Percentiles rank a stretch among this genome's conserved stretches.
Conservation (phyloP, 1,140 invertebrate species). For the Cotesia glomerata region DNA sequence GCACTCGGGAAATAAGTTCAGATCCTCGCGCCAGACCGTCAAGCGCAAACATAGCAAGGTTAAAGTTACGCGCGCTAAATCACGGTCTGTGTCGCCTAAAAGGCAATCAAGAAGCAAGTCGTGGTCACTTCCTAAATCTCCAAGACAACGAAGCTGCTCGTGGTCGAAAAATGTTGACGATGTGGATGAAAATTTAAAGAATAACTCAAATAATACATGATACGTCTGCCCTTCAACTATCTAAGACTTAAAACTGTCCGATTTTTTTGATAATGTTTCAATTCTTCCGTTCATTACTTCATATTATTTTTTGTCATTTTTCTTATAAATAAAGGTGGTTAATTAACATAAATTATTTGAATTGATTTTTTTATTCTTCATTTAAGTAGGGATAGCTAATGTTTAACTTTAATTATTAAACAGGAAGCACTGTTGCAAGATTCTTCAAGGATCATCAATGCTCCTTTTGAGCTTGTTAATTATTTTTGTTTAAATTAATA, state of each 20-base stretch:
- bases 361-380: not conserved
- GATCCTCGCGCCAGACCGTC: not conserved
- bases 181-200: conserved; percentile 25
- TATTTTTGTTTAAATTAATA: too few species aligned
- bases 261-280: not conserved
- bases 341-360: not conserved
- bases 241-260: too few species aligned
- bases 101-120: conserved; percentile 53
- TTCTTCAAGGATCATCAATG: too few species aligned
- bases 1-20: not conserved
- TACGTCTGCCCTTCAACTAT: too few species aligned
- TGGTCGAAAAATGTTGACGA: conserved; percentile 50
- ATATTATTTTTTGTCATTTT: not conserved
- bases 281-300: too few species aligned
- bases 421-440: too few species aligned
- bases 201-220: not conserved
- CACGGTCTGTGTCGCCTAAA: conserved; percentile 39
- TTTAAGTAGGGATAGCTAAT: too few species aligned
- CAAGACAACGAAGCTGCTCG: conserved; percentile 52
- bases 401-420: too few species aligned
- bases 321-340: not conserved
- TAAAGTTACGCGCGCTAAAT: conserved; percentile 47
- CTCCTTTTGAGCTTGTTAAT: too few species aligned
- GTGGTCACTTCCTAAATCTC: conserved; percentile 57
- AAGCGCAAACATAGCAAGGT: conserved; percentile 42